A percentile compares a stretch with the other conserved stretches of the same genome.
phyloP scores from a whole-genome alignment of 1,140 invertebrate species.

The Sweltsa coloradensis region DNA sequence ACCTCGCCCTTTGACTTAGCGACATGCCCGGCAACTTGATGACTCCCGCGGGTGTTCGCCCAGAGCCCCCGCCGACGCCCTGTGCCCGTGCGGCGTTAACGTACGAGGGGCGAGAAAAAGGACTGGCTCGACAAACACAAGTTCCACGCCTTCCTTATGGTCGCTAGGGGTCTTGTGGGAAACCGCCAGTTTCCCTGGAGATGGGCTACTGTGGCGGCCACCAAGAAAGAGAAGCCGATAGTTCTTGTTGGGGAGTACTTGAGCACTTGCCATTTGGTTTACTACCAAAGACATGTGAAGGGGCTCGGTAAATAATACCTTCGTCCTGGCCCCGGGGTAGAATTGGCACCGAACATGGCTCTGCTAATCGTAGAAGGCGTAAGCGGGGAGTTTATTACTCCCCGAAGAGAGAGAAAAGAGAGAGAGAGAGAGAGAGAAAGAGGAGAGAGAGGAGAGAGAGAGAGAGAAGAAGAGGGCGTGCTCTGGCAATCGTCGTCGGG shows the following conservation, averaged over 20 bases:
- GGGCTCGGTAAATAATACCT: neutral
- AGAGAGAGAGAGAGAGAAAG: too few species aligned
- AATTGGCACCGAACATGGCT: too few species aligned
- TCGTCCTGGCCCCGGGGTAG: too few species aligned
- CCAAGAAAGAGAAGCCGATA: slow-evolving; percentile 24
- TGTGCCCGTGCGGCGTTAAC: slow-evolving; percentile 36
- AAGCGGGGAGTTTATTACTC: too few species aligned
- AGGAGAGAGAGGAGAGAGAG: too few species aligned
- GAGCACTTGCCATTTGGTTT: neutral
- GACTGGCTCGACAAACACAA: slow-evolving; percentile 39
- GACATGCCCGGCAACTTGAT: slow-evolving; percentile 80
- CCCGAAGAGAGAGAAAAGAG: too few species aligned
- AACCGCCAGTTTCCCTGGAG: slow-evolving; percentile 43
- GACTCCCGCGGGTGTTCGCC: slow-evolving; percentile 63
- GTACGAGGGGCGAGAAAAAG: slow-evolving; percentile 34
- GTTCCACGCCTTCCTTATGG: slow-evolving; percentile 44
- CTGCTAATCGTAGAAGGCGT: too few species aligned
- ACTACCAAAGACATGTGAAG: neutral
- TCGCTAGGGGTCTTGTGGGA: slow-evolving; percentile 38
- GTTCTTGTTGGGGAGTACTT: slow-evolving; percentile 28
- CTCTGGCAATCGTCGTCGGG: too few species aligned
- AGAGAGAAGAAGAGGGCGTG: too few species aligned
- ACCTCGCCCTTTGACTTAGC: slow-evolving; percentile 60
- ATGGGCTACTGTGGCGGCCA: slow-evolving; percentile 27
- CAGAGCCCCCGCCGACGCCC: slow-evolving; percentile 33